phyloP scores from a whole-genome alignment of 2,113 vertebrate species.

The Cryptoleucopteryx plumbea region DNA sequence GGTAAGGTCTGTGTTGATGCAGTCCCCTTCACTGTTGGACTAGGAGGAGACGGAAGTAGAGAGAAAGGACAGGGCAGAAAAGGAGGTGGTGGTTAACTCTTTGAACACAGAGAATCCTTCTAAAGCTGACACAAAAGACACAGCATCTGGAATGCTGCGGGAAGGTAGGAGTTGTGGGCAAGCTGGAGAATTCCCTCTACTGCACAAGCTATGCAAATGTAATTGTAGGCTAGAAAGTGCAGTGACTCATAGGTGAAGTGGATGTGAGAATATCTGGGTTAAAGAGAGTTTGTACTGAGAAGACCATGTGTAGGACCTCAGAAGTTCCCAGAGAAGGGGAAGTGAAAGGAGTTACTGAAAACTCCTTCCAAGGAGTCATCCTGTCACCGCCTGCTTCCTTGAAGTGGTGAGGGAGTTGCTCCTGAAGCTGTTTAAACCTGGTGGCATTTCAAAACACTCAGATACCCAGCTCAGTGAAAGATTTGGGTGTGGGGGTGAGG shows the following conservation, averaged over 20 bases:
- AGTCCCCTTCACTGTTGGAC: neutral
- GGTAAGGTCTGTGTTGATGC: neutral
- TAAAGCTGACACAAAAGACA: neutral
- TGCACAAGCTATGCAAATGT: constrained; percentile 55
- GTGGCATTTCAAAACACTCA: neutral
- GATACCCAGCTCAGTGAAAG: neutral
- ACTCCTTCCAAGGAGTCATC: neutral
- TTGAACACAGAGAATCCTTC: neutral
- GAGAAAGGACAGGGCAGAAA: neutral
- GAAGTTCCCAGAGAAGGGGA: neutral
- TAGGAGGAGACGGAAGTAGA: neutral
- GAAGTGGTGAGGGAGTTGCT: neutral
- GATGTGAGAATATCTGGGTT: constrained; percentile 48
- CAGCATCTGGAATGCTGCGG: neutral
- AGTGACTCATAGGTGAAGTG: constrained; percentile 57
- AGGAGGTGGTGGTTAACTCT: neutral
- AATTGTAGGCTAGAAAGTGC: constrained; percentile 59
- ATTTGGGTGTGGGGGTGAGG: neutral
- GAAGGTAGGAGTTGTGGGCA: constrained; percentile 19
- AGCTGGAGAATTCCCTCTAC: constrained; percentile 51
- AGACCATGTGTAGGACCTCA: constrained; percentile 27
- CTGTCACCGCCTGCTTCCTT: neutral
- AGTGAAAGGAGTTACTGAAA: neutral
- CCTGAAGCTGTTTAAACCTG: neutral
- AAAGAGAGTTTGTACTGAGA: constrained; percentile 8